Percentiles rank a stretch among this genome's conserved stretches.
Conservation (phyloP, 2,797 vertebrate genomes). For the Gastrophryne carolinensis region DNA sequence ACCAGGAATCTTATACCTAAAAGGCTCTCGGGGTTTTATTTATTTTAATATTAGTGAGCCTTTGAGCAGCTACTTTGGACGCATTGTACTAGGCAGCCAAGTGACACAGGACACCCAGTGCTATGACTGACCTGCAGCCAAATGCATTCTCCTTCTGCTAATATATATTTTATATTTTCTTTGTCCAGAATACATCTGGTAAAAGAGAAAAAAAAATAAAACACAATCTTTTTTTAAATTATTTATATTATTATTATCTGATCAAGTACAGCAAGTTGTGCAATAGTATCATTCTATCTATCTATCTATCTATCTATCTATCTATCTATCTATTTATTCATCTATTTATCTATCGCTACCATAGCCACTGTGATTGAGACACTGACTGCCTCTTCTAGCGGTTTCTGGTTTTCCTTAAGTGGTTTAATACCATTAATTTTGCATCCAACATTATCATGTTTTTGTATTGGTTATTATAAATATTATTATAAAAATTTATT, state of each 20-base stretch:
- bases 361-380: no score
- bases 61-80: background rate
- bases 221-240: no score
- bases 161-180: background rate
- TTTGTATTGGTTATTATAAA: no score
- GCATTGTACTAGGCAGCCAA: background rate
- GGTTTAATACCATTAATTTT: no score
- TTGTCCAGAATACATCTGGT: background rate
- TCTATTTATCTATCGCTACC: background rate
- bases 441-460: no score
- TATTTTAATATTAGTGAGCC: background rate
- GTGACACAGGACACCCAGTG: background rate
- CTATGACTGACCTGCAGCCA: background rate
- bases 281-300: background rate
- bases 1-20: background rate
- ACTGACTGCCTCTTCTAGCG: no score
- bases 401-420: no score
- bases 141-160: background rate
- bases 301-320: conserved; percentile 3
- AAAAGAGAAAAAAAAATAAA: background rate
- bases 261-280: background rate
- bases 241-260: background rate
- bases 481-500: no score
- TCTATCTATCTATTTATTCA: background rate
- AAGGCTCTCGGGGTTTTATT: background rate